These are phyloP conservation scores for Eidolon helvum DNA, from an alignment of 2,113 vertebrate genomes.

Conservation along the genomic window DNA sequence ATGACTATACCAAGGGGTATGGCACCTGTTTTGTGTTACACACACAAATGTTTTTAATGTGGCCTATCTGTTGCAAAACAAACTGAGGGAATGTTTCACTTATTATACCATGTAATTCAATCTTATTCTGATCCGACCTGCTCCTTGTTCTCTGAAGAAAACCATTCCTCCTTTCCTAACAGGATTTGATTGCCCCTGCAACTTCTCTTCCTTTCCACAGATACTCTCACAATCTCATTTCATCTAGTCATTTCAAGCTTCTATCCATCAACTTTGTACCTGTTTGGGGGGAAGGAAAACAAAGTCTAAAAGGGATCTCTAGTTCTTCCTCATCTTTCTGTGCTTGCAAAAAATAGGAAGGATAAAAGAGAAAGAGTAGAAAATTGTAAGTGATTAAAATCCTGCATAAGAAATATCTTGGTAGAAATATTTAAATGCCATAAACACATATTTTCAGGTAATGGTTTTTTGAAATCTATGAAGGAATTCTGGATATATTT, in stretches of 20 bases:
- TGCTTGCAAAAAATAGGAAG: not conserved
- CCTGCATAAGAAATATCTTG: not conserved
- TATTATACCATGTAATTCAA: not conserved
- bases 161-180: not conserved
- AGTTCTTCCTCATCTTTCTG: not conserved
- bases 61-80: not conserved
- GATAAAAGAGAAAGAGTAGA: not conserved
- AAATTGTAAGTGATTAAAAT: not conserved
- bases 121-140: not conserved
- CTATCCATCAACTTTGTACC: not conserved
- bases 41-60: not conserved
- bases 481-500: not conserved
- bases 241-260: not conserved
- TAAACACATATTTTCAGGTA: not conserved
- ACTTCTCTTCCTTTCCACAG: not conserved
- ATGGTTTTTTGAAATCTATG: not conserved
- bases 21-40: not conserved
- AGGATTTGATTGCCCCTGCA: not conserved
- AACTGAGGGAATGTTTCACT: not conserved
- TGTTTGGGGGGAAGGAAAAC: not conserved
- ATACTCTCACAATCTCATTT: not conserved
- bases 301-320: not conserved
- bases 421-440: not conserved
- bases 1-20: not conserved
- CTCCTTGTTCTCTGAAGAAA: not conserved